Conservation (phyloP, 2,888 invertebrate genomes). For the Hipparchia semele region DNA sequence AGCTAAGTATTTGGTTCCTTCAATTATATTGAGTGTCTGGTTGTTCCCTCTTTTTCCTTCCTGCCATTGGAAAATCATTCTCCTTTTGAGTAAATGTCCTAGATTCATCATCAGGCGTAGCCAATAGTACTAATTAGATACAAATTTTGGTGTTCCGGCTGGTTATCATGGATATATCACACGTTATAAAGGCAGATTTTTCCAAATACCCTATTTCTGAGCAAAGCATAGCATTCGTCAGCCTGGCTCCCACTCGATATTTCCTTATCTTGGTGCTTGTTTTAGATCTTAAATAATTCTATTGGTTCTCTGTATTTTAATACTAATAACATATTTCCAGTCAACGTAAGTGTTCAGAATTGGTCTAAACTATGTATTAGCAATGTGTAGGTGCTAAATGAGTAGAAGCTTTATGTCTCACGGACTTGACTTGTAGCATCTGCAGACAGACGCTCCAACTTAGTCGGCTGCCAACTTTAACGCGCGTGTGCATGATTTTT, state of each 20-base stretch:
- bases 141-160: too few relatives aligned
- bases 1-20: too few relatives aligned
- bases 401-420: constrained; percentile 47
- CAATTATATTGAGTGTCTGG: too few relatives aligned
- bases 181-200: too few relatives aligned
- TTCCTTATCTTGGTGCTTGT: constrained; percentile 44
- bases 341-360: constrained; percentile 74
- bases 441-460: neutral
- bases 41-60: too few relatives aligned
- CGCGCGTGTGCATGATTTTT: too few relatives aligned
- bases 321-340: constrained; percentile 41
- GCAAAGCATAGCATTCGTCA: neutral
- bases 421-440: constrained; percentile 4
- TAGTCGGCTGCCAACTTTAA: too few relatives aligned
- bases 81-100: too few relatives aligned
- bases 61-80: too few relatives aligned
- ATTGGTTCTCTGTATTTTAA: constrained; percentile 23
- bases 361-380: constrained; percentile 69
- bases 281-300: constrained; percentile 31
- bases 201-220: neutral
- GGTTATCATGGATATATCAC: too few relatives aligned
- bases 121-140: too few relatives aligned
- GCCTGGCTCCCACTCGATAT: constrained; percentile 20
- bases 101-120: too few relatives aligned
- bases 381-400: constrained; percentile 71